phyloP scores from a whole-genome alignment of 2,113 vertebrate species.

The Physeter macrocephalus region DNA sequence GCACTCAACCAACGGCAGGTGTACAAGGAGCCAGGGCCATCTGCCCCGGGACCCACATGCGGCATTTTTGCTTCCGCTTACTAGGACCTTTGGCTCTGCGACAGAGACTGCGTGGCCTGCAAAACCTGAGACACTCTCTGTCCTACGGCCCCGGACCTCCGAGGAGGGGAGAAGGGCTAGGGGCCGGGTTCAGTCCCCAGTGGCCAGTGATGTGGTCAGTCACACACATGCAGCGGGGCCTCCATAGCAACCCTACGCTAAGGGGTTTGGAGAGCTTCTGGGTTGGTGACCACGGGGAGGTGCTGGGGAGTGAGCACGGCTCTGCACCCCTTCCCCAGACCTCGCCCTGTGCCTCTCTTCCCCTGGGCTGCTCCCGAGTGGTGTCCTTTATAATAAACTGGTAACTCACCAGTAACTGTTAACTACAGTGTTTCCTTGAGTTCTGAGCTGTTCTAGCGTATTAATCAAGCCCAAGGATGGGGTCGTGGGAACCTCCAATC shows the following conservation, averaged over 20 bases:
- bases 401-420: not conserved
- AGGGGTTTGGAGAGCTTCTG: too few species aligned
- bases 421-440: not conserved
- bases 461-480: not conserved
- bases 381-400: not conserved
- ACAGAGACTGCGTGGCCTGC: not conserved
- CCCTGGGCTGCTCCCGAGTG: not conserved
- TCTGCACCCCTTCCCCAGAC: too few species aligned
- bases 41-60: not conserved
- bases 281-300: too few species aligned
- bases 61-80: not conserved
- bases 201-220: not conserved
- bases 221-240: too few species aligned
- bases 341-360: not conserved
- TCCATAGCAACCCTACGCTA: not conserved
- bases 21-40: not conserved
- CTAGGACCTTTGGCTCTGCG: not conserved
- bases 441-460: not conserved
- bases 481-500: not conserved
- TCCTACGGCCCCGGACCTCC: not conserved
- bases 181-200: not conserved
- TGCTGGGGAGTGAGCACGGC: too few species aligned
- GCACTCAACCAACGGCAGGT: not conserved
- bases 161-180: not conserved
- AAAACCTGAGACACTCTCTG: not conserved